Base-by-base conservation (phyloP, 2,113 vertebrate genomes). In the Grammomys dolichurus region DNA sequence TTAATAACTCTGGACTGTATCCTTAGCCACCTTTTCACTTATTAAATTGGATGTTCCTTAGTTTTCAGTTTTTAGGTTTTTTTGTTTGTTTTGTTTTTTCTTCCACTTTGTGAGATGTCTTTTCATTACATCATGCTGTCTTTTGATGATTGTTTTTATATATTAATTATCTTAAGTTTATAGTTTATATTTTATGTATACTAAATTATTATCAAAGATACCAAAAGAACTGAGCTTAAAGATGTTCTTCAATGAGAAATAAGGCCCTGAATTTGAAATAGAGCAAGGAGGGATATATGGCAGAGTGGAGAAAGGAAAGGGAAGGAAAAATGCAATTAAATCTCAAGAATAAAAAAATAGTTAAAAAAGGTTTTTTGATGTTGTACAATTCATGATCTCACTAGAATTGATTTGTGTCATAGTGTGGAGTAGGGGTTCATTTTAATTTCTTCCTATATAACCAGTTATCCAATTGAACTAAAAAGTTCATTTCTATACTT, bases 131-230 rank as follows among this genome's bases (percentile, higher is more conserved):
- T 73, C 12, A 9, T 77, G 40, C 63, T 92, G 7, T 72, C 31
- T 94, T 89, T 89, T 94, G 28, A 86, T 92, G 20, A 92, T 5
- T 19, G 76, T 54, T 54, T 70, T 70, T 54, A 54, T 7, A 54
- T 54, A 69, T 14, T n/a, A 51, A 54, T 58, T 91, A 20, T 80
- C 43, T 85, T 87, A 26, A 56, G 24, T 89, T 92, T 89, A 65
- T 81, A 93, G 36, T 63, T 89, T 91, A 63, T 65, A 33, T 26
- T 91, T 91, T 84, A 24, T 65, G 48, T 78, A 36, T 94, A 58
- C 22, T 63, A 95, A 95, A 80, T 89, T 91, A 88, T 82, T 88
- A 80, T 65, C 43, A 91, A 80, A 80, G 43, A n/a, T 43, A n/a
- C 46, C 46, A 56, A 88, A 93, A n/a, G 63, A 95, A 43, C 33